Conservation (phyloP, 1,140 invertebrate species). For the Philopotamus ludificatus region DNA sequence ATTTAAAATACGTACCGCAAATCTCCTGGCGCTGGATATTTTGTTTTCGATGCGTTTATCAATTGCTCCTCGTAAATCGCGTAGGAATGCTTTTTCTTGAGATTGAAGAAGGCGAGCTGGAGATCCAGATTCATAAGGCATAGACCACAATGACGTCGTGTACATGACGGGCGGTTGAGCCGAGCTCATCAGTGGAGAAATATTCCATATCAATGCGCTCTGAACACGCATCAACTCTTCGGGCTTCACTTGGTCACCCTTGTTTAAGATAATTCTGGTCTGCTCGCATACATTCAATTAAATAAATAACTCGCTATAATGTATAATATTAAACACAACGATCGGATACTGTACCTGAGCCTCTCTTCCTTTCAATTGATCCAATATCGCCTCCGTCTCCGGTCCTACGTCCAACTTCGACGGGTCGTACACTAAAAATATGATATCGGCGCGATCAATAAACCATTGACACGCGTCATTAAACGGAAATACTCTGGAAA, state of each 20-base stretch:
- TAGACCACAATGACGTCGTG: conserved; percentile 86
- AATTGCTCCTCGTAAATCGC: conserved; percentile 80
- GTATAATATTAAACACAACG: conserved; percentile 3
- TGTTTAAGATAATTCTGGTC: conserved; percentile 90
- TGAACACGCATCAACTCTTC: conserved; percentile 92
- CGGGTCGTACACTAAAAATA: conserved; percentile 93
- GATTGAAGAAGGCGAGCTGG: conserved; percentile 75
- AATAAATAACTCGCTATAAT: neutral
- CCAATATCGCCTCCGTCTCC: conserved; percentile 90
- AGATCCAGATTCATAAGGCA: conserved; percentile 78
- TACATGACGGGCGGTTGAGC: conserved; percentile 94
- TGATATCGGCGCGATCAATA: conserved; percentile 91
- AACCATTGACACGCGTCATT: conserved; percentile 96
- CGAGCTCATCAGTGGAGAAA: conserved; percentile 90
- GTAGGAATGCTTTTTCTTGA: conserved; percentile 84
- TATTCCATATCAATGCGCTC: conserved; percentile 92
- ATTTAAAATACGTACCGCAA: conserved; percentile 68
- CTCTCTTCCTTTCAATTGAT: conserved; percentile 90
- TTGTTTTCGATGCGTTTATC: conserved; percentile 90
- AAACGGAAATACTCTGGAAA: conserved; percentile 89
- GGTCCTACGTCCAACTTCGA: conserved; percentile 92
- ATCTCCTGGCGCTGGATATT: conserved; percentile 88
- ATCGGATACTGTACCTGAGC: conserved; percentile 63
- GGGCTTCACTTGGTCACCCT: conserved; percentile 89
- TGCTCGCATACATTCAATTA: conserved; percentile 45